Conservation (phyloP, 1,140 invertebrate species). For the Drusus annulatus region DNA sequence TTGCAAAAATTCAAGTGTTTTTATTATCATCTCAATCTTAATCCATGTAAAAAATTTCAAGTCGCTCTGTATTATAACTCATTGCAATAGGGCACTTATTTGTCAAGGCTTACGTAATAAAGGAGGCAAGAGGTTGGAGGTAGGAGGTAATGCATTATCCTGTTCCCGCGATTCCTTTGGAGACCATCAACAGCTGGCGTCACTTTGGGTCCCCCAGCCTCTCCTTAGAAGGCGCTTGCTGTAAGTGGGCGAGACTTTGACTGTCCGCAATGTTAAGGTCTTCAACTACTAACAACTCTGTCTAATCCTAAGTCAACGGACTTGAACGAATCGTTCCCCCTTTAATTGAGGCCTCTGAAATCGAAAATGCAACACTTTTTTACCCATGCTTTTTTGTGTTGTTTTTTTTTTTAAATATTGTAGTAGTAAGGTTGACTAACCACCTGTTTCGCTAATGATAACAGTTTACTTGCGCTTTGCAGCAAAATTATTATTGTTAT, state of each 20-base stretch:
- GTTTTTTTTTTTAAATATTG: no score
- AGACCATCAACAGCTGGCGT: slow-evolving; percentile 27
- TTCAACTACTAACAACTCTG: slow-evolving; percentile 26
- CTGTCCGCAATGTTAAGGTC: slow-evolving; percentile 47
- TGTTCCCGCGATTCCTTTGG: background rate
- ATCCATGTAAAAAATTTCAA: no score
- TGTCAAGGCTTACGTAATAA: slow-evolving; percentile 8
- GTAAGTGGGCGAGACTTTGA: slow-evolving; percentile 37
- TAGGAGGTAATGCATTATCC: background rate
- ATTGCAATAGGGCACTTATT: background rate
- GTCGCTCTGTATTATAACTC: background rate
- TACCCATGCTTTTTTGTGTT: no score
- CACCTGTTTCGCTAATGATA: no score
- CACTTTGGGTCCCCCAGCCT: slow-evolving; percentile 20
- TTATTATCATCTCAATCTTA: no score
- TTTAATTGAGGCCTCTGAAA: background rate
- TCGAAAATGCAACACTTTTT: no score
- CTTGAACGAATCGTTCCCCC: slow-evolving; percentile 35
- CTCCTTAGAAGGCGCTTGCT: slow-evolving; percentile 41
- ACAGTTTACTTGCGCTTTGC: no score
- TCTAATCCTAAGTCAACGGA: slow-evolving; percentile 19
- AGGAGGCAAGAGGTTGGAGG: background rate
- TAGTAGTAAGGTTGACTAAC: no score
- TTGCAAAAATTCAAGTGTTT: no score
- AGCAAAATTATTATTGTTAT: no score